Percentiles rank a stretch among this genome's conserved stretches.
Evolutionary conservation across 1,140 invertebrate genomes (phyloP).

Genomic region (Tetragonula clypearis): DNA sequence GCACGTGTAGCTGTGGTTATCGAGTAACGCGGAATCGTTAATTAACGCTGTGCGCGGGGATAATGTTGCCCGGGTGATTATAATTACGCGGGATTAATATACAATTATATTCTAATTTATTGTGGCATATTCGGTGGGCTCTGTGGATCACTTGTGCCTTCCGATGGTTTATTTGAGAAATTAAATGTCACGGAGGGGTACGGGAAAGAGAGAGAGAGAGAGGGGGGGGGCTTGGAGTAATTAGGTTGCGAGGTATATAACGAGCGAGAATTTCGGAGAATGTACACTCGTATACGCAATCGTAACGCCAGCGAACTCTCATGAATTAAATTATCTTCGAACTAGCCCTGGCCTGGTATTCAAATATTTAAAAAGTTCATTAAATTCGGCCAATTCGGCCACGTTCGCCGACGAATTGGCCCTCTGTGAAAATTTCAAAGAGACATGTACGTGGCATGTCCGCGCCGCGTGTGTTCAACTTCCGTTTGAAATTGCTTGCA

Average conservation of each 20-base stretch:
- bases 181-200: neutral
- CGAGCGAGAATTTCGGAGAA: neutral
- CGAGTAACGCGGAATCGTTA: neutral
- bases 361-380: neutral
- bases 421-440: neutral
- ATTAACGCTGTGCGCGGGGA: constrained; percentile 2
- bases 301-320: neutral
- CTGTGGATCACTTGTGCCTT: neutral
- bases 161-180: constrained; percentile 20
- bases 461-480: too few species aligned
- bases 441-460: neutral
- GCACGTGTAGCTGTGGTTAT: neutral
- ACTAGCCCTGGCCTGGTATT: neutral
- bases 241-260: neutral
- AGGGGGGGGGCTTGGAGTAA: neutral
- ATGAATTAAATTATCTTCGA: neutral
- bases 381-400: neutral
- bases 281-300: neutral
- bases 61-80: constrained; percentile 4
- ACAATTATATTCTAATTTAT: constrained; percentile 32
- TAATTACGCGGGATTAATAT: constrained; percentile 12
- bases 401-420: too few species aligned
- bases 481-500: too few species aligned
- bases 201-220: too few species aligned
- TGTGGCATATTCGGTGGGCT: constrained; percentile 8